Percentiles rank a stretch among this genome's conserved stretches.
phyloP scores from a whole-genome alignment of 2,113 vertebrate species.

The Argyrosomus japonicus region DNA sequence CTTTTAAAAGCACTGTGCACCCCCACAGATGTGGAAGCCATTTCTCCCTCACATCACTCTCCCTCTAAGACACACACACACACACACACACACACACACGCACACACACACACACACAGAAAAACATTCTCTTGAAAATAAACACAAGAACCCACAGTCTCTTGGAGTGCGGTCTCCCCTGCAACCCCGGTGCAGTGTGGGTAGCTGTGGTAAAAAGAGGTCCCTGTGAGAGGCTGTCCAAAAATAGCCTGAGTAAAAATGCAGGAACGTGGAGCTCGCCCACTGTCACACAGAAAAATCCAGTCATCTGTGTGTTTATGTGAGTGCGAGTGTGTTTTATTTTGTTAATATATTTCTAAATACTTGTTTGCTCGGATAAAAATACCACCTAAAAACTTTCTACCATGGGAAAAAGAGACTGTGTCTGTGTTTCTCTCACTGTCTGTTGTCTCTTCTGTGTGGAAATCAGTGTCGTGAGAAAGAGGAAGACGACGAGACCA shows the following conservation, averaged over 20 bases:
- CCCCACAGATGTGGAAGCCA: slow-evolving; percentile 79
- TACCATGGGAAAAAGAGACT: slow-evolving; percentile 28
- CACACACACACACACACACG: slow-evolving; percentile 5
- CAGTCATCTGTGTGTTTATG: slow-evolving; percentile 40
- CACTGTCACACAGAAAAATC: slow-evolving; percentile 68
- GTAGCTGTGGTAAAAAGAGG: slow-evolving; percentile 83
- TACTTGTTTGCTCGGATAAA: slow-evolving; percentile 64
- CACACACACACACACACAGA: slow-evolving; percentile 41
- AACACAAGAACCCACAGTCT: slow-evolving; percentile 77
- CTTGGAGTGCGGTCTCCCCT: slow-evolving; percentile 75
- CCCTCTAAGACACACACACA: background rate
- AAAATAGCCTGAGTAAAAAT: slow-evolving; percentile 83
- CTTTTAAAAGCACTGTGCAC: slow-evolving; percentile 70
- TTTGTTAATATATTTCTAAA: slow-evolving; percentile 63
- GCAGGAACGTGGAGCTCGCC: slow-evolving; percentile 65
- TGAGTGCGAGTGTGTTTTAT: slow-evolving; percentile 32
- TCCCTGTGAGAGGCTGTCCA: slow-evolving; percentile 80
- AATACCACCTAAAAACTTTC: slow-evolving; percentile 38
- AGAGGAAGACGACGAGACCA: background rate
- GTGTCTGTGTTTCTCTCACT: slow-evolving; percentile 8
- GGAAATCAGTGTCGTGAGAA: slow-evolving; percentile 16
- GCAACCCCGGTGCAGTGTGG: slow-evolving; percentile 80
- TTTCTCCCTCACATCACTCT: slow-evolving; percentile 40
- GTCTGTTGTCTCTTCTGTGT: background rate
- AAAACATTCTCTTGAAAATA: slow-evolving; percentile 60